These are phyloP conservation scores for Euphydryas editha DNA, from an alignment of 2,888 invertebrate species.

Conservation along the genomic window DNA sequence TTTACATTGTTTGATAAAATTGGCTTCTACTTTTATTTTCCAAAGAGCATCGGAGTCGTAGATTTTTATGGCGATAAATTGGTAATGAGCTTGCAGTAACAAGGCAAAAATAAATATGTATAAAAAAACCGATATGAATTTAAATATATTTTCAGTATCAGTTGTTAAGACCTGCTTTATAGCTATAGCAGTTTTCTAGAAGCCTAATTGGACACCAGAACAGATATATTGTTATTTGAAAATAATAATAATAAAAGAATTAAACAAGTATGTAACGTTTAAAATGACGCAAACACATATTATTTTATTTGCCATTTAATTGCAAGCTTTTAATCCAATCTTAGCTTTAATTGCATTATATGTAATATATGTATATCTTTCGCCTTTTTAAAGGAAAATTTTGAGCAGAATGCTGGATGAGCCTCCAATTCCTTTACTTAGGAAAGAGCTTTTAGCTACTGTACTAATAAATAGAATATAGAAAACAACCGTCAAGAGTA, in stretches of 20 bases:
- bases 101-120: constrained; percentile 16
- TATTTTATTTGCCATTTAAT: too few relatives aligned
- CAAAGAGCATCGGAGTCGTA: constrained; percentile 11
- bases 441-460: too few relatives aligned
- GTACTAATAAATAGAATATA: too few relatives aligned
- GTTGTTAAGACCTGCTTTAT: background rate
- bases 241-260: background rate
- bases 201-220: constrained; percentile 5
- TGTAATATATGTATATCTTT: too few relatives aligned
- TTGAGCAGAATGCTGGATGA: too few relatives aligned
- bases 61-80: constrained; percentile 23
- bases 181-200: constrained; percentile 3
- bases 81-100: constrained; percentile 23
- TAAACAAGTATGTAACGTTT: background rate
- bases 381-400: too few relatives aligned
- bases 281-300: too few relatives aligned
- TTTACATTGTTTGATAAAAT: background rate
- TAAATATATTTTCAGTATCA: background rate
- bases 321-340: too few relatives aligned
- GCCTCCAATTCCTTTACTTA: too few relatives aligned
- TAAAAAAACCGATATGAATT: background rate
- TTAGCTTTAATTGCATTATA: too few relatives aligned
- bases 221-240: background rate
- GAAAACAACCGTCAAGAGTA: background rate
- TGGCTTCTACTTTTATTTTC: constrained; percentile 11